phyloP scores from a whole-genome alignment of 2,113 vertebrate species.

The Pheucticus melanocephalus region DNA sequence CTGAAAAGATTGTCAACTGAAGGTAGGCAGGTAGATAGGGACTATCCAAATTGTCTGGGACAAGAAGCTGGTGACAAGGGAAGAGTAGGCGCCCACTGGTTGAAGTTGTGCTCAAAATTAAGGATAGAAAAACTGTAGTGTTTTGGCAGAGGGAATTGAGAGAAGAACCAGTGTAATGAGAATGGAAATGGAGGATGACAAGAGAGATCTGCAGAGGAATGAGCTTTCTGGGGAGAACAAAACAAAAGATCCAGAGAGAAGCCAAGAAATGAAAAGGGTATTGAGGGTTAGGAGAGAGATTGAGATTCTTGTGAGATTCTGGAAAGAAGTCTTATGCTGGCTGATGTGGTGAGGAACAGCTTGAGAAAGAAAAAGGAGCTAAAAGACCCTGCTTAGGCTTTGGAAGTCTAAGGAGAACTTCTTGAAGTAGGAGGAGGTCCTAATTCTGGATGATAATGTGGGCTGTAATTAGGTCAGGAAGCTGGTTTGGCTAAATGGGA shows the following conservation, averaged over 20 bases:
- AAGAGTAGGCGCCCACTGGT: background rate
- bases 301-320: background rate
- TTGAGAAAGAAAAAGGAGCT: background rate
- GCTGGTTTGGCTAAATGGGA: background rate
- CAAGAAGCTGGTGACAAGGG: background rate
- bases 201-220: background rate
- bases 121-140: background rate
- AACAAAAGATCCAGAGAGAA: background rate
- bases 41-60: background rate
- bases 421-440: background rate
- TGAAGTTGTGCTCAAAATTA: background rate
- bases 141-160: background rate
- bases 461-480: background rate
- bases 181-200: background rate
- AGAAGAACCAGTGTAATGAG: background rate
- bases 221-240: background rate
- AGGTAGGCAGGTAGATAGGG: background rate
- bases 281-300: background rate
- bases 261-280: background rate
- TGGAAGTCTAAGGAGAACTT: background rate
- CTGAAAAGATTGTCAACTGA: background rate
- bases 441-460: background rate
- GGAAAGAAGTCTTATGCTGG: background rate
- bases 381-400: background rate
- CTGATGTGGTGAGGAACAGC: background rate